Conservation (phyloP, 2,113 vertebrate species). For the Cyprinodon brontotheroides region DNA sequence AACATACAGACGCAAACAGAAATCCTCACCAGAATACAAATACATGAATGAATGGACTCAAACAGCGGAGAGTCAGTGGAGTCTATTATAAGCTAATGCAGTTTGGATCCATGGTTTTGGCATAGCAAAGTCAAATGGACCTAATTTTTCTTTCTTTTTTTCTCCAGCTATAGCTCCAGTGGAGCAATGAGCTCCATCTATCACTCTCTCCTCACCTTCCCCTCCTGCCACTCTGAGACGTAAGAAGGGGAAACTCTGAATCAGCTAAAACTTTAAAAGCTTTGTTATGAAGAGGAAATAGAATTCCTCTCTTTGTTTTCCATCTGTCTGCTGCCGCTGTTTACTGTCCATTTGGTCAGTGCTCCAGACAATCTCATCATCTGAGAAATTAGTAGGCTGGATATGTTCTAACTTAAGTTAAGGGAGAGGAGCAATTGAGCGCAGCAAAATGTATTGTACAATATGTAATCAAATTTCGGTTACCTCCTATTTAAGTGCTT, state of each 20-base stretch:
- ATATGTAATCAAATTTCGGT: slow-evolving; percentile 33
- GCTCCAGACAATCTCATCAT: slow-evolving; percentile 56
- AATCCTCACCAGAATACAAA: slow-evolving; percentile 21
- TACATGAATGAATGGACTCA: slow-evolving; percentile 25
- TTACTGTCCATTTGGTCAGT: slow-evolving; percentile 49
- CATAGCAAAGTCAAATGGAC: slow-evolving; percentile 38
- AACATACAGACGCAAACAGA: slow-evolving; percentile 62
- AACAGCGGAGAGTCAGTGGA: slow-evolving; percentile 15
- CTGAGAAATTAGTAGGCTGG: slow-evolving; percentile 51
- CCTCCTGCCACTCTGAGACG: slow-evolving; percentile 31
- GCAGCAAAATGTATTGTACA: slow-evolving; percentile 4
- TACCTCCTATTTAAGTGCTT: slow-evolving; percentile 24
- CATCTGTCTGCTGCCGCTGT: slow-evolving; percentile 53
- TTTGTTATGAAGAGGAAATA: slow-evolving; percentile 72
- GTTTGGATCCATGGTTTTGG: slow-evolving; percentile 21
- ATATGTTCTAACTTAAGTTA: slow-evolving; percentile 44
- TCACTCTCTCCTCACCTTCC: slow-evolving; percentile 66
- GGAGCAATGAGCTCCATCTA: slow-evolving; percentile 58
- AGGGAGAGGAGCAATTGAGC: slow-evolving; percentile 1
- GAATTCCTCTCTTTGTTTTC: slow-evolving; percentile 59
- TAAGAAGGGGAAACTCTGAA: slow-evolving; percentile 58
- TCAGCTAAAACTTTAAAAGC: slow-evolving; percentile 79
- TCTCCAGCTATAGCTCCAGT: slow-evolving; percentile 41
- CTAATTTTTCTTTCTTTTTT: slow-evolving; percentile 26
- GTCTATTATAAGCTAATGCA: slow-evolving; percentile 53